Evolutionary conservation across 2,888 invertebrate species (phyloP), one percentile per base, ranked within the genome.

Genomic region (Altica lythri): DNA sequence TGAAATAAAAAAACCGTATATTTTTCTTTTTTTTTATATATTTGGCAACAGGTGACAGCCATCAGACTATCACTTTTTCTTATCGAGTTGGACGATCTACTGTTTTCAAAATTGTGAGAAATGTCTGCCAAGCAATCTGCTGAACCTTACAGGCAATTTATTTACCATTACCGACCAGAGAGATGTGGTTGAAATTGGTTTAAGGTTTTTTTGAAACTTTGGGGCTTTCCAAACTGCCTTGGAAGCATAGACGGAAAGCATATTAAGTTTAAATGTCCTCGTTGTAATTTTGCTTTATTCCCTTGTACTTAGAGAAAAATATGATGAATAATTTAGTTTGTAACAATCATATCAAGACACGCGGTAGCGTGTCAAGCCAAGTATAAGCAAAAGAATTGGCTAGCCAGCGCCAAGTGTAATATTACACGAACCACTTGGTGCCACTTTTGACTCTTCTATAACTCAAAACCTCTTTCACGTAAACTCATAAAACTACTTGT

Each of bases 41-140:
- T 52, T 29, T 34, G 12, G 38, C 46, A 2, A 52, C 52, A 19
- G 52, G 52, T 9, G 53, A 48, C 34, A 32, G 34, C 30, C 58
- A 42, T 30, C 53, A 34, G 46, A 59, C 48, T 47, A 58, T 58
- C 12, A 52, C 53, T n/a, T 50, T 34, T 17, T 50, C 30, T 29
- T 59, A 34, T 18, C 46, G 18, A 14, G 4, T 46, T 19, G 46
- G 34, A 46, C 19, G 46, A 9, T 46, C 34, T 2, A 46, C 46
- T 18, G 46, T 46, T 18, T 46, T 35, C 46, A 25, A 46, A 46
- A 34, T 32, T 32, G 42, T 42, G 42, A 42, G 22, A 22, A 12
- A 42, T 42, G 42, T 46, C 30, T 34, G 32, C 19, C 46, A 34
- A 46, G 46, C 34, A 34, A 34, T 46, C 19, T 46, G 46, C 19